These are phyloP conservation scores for Anthoscopus minutus DNA, from an alignment of 2,113 vertebrate genomes.

Conservation along the genomic window DNA sequence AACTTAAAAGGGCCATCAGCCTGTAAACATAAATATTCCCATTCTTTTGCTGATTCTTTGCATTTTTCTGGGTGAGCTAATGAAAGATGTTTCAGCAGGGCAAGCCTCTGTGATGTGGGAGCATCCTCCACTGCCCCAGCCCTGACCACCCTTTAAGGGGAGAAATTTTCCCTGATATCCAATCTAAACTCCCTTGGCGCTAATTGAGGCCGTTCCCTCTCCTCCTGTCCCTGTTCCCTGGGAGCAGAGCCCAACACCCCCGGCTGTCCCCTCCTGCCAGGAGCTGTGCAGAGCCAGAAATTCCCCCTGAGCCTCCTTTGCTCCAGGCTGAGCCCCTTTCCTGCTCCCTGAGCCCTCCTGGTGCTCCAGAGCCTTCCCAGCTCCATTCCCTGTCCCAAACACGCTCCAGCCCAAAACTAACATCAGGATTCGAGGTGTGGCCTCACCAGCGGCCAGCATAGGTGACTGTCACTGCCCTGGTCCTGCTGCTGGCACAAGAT, in stretches of 20 bases:
- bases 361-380: background rate
- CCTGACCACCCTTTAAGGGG: background rate
- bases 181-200: background rate
- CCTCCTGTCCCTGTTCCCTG: background rate
- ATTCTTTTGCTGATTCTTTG: slow-evolving; percentile 17
- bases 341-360: background rate
- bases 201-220: accelerated
- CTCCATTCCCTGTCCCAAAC: background rate
- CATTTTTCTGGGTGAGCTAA: slow-evolving; percentile 26
- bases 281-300: background rate
- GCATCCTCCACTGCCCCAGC: background rate
- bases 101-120: background rate
- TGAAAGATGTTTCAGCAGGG: background rate
- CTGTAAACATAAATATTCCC: slow-evolving; percentile 53
- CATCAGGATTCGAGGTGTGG: accelerated
- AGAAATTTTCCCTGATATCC: background rate
- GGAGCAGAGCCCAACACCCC: accelerated
- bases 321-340: background rate
- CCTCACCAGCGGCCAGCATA: background rate
- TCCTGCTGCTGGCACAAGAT: background rate
- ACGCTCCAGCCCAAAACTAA: background rate
- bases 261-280: background rate
- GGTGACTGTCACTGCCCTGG: accelerated
- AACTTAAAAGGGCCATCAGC: background rate
- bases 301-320: background rate